A percentile compares a stretch with the other conserved stretches of the same genome.
Conservation (phyloP, 2,113 vertebrate genomes). For the human region GRCh38 chr1:36788501-36789000, state of each 20-base stretch:
- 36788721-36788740: not conserved
- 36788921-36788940: accelerated
- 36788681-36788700: not conserved
- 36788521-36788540: too few relatives aligned
- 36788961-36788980: not conserved
- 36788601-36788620: too few relatives aligned
- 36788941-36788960: accelerated
- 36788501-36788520: too few relatives aligned
- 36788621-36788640: not conserved
- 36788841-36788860: not conserved
- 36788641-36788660: not conserved
- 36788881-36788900: not conserved
- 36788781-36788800: not conserved
- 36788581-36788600: too few relatives aligned
- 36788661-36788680: not conserved
- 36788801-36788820: not conserved
- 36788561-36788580: too few relatives aligned
- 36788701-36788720: not conserved
- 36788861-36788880: not conserved
- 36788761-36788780: not conserved
- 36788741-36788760: not conserved
- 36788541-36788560: too few relatives aligned
- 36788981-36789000: not conserved
- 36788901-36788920: not conserved
- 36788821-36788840: not conserved